Percentiles rank a stretch among this genome's conserved stretches.
phyloP scores from a whole-genome alignment of 2,888 invertebrate genomes.

The Agapostemon virescens region DNA sequence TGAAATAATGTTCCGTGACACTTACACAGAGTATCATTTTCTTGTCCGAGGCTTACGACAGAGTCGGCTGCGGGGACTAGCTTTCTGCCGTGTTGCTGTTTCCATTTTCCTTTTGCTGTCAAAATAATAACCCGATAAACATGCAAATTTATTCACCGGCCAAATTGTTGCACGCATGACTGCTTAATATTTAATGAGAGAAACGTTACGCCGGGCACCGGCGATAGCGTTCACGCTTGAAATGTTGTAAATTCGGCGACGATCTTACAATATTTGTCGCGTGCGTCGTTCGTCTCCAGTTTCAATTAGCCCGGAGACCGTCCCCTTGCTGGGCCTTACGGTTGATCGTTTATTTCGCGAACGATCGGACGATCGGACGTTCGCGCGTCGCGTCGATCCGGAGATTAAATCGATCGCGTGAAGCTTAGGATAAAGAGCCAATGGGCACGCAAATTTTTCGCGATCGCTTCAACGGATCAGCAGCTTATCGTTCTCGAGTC shows the following conservation, averaged over 20 bases:
- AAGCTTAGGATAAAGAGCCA: neutral
- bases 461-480: neutral
- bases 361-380: neutral
- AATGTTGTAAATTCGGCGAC: constrained; percentile 29
- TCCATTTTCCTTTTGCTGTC: constrained; percentile 27
- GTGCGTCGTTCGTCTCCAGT: constrained; percentile 9
- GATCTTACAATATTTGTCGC: constrained; percentile 20
- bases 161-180: constrained; percentile 55
- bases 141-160: constrained; percentile 59
- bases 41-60: constrained; percentile 16
- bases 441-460: constrained; percentile 25
- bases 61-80: constrained; percentile 13
- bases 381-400: neutral
- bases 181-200: constrained; percentile 41
- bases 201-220: constrained; percentile 19
- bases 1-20: constrained; percentile 17
- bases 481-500: neutral
- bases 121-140: constrained; percentile 59
- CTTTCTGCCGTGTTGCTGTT: constrained; percentile 13
- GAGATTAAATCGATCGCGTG: constrained; percentile 22
- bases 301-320: neutral
- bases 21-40: neutral
- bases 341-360: neutral
- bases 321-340: neutral
- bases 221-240: constrained; percentile 43